These are phyloP conservation scores for Diorhabda elongata DNA, from an alignment of 1,140 invertebrate species.

Conservation along the genomic window DNA sequence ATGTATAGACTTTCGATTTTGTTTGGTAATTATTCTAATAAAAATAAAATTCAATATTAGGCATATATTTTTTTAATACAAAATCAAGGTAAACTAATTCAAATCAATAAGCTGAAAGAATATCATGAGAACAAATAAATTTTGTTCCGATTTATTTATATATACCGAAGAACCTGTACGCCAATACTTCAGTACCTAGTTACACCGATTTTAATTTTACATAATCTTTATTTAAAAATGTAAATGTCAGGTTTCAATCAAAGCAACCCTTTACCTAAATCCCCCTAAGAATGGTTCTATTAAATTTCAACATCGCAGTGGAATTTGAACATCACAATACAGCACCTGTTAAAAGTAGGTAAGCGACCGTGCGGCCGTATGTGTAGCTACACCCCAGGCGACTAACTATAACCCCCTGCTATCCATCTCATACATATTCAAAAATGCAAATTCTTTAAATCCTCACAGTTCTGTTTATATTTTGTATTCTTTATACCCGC, in stretches of 20 bases:
- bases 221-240: no score
- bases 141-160: no score
- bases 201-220: no score
- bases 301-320: background rate
- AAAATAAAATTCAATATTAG: no score
- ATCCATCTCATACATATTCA: slow-evolving; percentile 31
- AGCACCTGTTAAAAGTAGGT: slow-evolving; percentile 11
- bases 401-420: slow-evolving; percentile 15
- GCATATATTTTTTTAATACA: no score
- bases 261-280: background rate
- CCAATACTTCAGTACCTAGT: no score
- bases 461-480: slow-evolving; percentile 26
- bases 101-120: no score
- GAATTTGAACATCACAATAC: slow-evolving; percentile 11
- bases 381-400: slow-evolving; percentile 11
- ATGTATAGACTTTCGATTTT: no score
- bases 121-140: no score
- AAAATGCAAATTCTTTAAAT: slow-evolving; percentile 34
- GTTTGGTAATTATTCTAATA: no score
- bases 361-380: slow-evolving; percentile 5
- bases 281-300: slow-evolving; percentile 1
- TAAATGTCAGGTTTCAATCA: background rate
- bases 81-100: no score
- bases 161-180: no score
- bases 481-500: slow-evolving; percentile 18